Evolutionary conservation across 2,113 vertebrate species (phyloP), one percentile per base, ranked within the genome.

Genomic region (Hippocampus comes): DNA sequence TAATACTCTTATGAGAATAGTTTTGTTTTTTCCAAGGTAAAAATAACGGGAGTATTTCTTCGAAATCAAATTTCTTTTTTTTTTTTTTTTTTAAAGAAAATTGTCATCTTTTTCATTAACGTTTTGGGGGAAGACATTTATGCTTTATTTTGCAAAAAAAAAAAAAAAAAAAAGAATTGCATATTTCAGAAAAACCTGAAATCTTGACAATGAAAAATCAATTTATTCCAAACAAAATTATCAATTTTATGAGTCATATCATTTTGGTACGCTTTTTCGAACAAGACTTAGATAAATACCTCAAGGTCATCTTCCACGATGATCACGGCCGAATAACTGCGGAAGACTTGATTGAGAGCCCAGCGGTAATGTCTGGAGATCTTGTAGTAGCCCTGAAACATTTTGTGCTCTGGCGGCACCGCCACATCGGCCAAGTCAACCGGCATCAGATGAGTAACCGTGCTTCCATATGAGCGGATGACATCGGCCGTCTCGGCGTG

Each of bases 221-320:
- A 41, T 41, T 64, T 21, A 9, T 25, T 63, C 15, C 21, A 0
- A 11, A 42, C 25, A 18, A 63, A 63, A 9, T 27, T 15, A 3
- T 15, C 60, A 34, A 18, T 38, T 17, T 34, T 17, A 49, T 17
- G 5, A 18, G 43, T 46, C 12, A 14, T 12, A 14, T 46, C 3
- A 46, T 14, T 12, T 46, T 61, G 17, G 2, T 1, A 48, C 5
- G 12, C 15, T 48, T 48, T 51, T 53, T 53, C 49, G 6, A 6
- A 53, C 49, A 9, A n/a, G 20, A 57, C 9, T 57, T 23, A 1
- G 25, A 27, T 5, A 61, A 56, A 84, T 88, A 94, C 93, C 83
- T 99, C 97, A 63, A 99, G 48, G 20, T 99, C 97, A 5, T 99
- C 97, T 77, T 99, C 97, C 0, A 99, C 96, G 18, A 99, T 93